These are phyloP conservation scores for Drosophila hamatofila DNA, from an alignment of 2,888 invertebrate species.

Conservation along the genomic window DNA sequence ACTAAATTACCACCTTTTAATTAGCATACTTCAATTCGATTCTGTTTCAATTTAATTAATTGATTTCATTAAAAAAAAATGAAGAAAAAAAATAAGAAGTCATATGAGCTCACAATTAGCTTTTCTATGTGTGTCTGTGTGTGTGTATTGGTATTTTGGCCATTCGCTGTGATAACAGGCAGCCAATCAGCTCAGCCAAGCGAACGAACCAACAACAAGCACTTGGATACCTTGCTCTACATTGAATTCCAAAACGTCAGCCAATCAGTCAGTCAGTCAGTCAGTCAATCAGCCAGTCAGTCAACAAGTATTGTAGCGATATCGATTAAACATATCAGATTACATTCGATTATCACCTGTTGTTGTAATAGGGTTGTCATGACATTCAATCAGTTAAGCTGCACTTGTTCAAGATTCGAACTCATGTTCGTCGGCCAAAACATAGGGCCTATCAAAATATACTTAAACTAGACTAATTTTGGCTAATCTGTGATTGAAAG, in stretches of 20 bases:
- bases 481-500: background rate
- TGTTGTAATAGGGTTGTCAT: constrained; percentile 41
- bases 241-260: constrained; percentile 20
- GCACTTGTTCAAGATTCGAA: background rate
- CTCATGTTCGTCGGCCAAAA: background rate
- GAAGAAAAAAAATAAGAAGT: constrained; percentile 19
- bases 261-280: constrained; percentile 15
- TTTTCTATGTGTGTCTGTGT: background rate
- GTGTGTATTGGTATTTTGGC: constrained; percentile 30
- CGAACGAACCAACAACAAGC: constrained; percentile 10
- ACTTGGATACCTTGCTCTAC: constrained; percentile 32
- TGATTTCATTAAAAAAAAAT: constrained; percentile 21
- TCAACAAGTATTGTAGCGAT: constrained; percentile 14
- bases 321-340: constrained; percentile 53
- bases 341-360: constrained; percentile 43
- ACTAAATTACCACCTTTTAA: background rate
- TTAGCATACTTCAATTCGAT: constrained; percentile 11
- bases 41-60: constrained; percentile 16
- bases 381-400: constrained; percentile 2
- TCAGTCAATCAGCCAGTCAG: background rate
- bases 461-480: background rate
- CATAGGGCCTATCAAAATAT: background rate
- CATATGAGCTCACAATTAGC: constrained; percentile 54
- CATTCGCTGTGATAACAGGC: constrained; percentile 46
- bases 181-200: constrained; percentile 33